phyloP scores from a whole-genome alignment of 2,888 invertebrate species.

The Erebia epiphron region DNA sequence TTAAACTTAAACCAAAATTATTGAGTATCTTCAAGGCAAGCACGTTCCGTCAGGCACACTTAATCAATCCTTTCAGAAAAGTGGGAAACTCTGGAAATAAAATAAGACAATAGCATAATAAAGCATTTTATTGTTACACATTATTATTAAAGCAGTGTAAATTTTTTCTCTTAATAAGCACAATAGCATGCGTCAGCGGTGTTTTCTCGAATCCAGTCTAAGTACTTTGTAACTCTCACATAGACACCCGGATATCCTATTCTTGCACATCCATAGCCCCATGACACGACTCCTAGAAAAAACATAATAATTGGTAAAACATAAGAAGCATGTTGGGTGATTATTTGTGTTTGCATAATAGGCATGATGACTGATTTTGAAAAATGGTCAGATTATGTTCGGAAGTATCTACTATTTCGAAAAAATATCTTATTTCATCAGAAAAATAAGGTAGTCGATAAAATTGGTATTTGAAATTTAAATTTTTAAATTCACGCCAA shows the following conservation, averaged over 20 bases:
- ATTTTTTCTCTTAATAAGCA: conserved; percentile 69
- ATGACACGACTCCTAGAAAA: conserved; percentile 89
- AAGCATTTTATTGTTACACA: conserved; percentile 11
- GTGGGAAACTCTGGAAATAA: not conserved
- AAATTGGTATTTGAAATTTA: no score
- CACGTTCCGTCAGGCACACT: not conserved
- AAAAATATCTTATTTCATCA: no score
- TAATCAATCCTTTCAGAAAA: not conserved
- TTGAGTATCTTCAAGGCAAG: no score
- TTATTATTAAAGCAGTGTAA: conserved; percentile 18
- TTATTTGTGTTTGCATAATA: no score
- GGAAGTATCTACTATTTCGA: no score
- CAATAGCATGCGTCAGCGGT: conserved; percentile 93
- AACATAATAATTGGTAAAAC: not conserved
- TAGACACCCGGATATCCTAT: conserved; percentile 94
- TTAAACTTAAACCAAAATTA: no score
- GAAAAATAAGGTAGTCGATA: no score
- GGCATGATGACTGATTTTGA: no score
- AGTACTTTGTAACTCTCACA: conserved; percentile 90
- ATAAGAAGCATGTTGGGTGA: no score
- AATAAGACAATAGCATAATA: not conserved
- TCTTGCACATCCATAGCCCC: conserved; percentile 94
- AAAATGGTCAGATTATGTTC: no score
- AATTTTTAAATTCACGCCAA: no score
- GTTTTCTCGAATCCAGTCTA: conserved; percentile 91